A percentile compares a stretch with the other conserved stretches of the same genome.
Evolutionary conservation across 2,113 vertebrate genomes (phyloP).

Genomic region (Baryphthengus martii): DNA sequence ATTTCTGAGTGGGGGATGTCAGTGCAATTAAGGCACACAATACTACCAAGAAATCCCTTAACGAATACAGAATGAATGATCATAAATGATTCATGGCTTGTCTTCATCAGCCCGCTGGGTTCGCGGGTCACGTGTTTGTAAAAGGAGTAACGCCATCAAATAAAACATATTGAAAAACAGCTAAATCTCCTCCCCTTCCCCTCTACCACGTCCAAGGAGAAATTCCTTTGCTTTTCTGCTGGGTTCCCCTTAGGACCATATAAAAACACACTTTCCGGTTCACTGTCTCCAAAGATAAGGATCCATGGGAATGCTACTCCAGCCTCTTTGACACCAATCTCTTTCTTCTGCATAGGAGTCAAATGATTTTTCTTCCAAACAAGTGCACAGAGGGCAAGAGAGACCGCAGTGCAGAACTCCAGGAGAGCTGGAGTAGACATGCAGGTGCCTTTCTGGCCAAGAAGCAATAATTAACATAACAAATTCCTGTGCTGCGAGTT

Average conservation of each 20-base stretch:
- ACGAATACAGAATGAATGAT: conserved; percentile 29
- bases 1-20: conserved; percentile 37
- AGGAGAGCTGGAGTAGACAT: neutral
- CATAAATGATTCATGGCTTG: conserved; percentile 64
- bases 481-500: neutral
- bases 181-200: neutral
- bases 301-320: neutral
- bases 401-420: neutral
- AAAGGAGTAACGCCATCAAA: neutral
- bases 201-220: neutral
- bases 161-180: neutral
- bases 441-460: neutral
- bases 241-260: neutral
- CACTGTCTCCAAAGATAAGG: neutral
- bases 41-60: conserved; percentile 46
- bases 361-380: neutral
- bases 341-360: neutral
- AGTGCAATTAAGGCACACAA: conserved; percentile 50
- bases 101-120: neutral
- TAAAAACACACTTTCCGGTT: conserved; percentile 21
- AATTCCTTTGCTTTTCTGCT: neutral
- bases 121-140: neutral
- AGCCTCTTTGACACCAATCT: conserved; percentile 20
- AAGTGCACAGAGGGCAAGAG: neutral
- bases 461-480: conserved; percentile 25